Base-by-base conservation (phyloP, 1,140 invertebrate species). In the Mamestra configurata region DNA sequence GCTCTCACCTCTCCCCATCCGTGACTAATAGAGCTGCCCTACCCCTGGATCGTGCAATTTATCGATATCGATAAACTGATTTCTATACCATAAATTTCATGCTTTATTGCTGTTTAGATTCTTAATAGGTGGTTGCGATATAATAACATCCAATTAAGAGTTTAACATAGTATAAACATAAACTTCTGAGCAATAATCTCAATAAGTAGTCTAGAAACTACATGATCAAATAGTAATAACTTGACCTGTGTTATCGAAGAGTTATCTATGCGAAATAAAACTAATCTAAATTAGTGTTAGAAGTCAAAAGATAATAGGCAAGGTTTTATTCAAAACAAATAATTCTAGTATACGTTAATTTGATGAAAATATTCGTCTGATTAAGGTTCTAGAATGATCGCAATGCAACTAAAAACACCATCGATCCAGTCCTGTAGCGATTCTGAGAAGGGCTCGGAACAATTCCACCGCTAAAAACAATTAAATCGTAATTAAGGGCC, bases 401-500 rank as follows among this genome's bases (percentile, higher is more conserved):
- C 81, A 79, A 83, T 83, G 80, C 59, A 75, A 35, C 59, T 79
- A 77, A 81, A 87, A 86, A 89, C 88, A 91, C 88, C 83, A 89
- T 83, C 86, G 87, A 79, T 81, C 77, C 81, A 82, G 77, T 81
- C 77, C 80, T 73, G 22, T 79, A 55, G 72, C 40, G 59, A 77
- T 94, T 94, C 93, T 79, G 51, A 83, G 93, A 93, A 94, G 78
- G 79, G 68, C 78, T 79, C 80, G 79, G 75, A 89, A 89, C 88
- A 89, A 90, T 91, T 89, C 89, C 83, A 81, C 80, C 86, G 86
- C 88, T 88, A 92, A 94, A 94, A 94, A 92, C 88, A 93, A 93
- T 93, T 94, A 94, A 94, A 92, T 88, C 88, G 92, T 92, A 93
- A 94, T 94, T 94, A 93, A 90, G 85, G 86, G 55, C 88, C 90